Evolutionary conservation across 2,888 invertebrate genomes (phyloP), one percentile per base, ranked within the genome.

Genomic region (Thelaira solivaga): DNA sequence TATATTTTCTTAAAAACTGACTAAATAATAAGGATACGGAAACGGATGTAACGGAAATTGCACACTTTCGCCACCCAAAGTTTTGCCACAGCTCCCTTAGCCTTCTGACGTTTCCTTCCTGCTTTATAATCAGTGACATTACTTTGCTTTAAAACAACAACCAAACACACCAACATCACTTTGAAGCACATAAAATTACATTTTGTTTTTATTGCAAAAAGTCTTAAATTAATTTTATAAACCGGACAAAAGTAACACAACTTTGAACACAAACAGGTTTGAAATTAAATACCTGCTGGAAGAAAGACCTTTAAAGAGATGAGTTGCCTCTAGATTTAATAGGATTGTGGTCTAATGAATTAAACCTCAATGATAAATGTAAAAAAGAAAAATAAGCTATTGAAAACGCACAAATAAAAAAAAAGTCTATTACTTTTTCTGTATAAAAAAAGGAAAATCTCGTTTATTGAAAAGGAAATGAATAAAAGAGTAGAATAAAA

Each of bases 301-400:
- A 43, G 18, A 26, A 34, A 47, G 57, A 72, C 76, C 75, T 72
- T 65, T 68, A n/a, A n/a, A n/a, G n/a, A n/a, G n/a, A n/a, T n/a
- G n/a, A 62, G 78, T 55, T 75, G 80, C 80, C 80, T 81, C 57
- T 80, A 77, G 76, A 81, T 80, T 82, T 82, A 83, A 83, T 82
- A 82, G 80, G 81, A 82, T 82, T 83, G 82, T 79, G 83, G 83
- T 82, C 80, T 84, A 82, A 83, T 83, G 82, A 84, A 83, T 84
- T 81, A 84, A 81, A 81, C 78, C 80, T 81, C 81, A 81, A 68
- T 80, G 61, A 10, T 47, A 31, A 47, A 61, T 18, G 29, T 8
- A 22, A 41, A 16, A n/a, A 10, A 36, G 49, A 43, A 29, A 51
- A 26, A 18, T 26, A 31, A 24, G 5, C 64, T 4, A 64, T 59